A percentile compares a stretch with the other conserved stretches of the same genome.
These are phyloP conservation scores for Etheostoma cragini DNA, from an alignment of 2,113 vertebrate genomes.

Conservation along the genomic window DNA sequence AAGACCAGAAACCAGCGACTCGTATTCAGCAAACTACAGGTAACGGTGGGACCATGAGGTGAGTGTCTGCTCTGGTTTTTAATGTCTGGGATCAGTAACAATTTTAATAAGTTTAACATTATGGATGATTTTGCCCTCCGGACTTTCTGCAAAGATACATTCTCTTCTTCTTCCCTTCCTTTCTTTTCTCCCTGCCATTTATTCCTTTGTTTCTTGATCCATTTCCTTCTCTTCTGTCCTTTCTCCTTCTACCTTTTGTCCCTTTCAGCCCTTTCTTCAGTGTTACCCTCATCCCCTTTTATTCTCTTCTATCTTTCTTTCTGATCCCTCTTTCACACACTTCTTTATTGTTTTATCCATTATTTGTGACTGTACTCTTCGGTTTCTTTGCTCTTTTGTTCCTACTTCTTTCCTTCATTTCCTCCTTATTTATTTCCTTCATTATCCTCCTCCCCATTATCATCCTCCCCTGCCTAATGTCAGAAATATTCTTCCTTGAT, in stretches of 20 bases:
- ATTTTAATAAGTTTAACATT: not conserved
- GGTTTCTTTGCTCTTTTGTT: not conserved
- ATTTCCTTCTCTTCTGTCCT: not conserved
- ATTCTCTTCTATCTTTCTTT: not conserved
- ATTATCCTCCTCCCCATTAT: not conserved
- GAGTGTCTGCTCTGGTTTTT: conserved; percentile 1
- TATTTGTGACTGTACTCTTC: not conserved
- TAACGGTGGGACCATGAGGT: conserved; percentile 40
- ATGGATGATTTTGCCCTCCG: not conserved
- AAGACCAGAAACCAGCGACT: not conserved
- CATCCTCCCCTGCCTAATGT: not conserved
- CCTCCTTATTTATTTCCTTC: not conserved
- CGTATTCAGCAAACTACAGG: not conserved
- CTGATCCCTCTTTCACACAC: not conserved
- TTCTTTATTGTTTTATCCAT: not conserved
- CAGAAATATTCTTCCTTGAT: not conserved
- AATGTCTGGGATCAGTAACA: not conserved
- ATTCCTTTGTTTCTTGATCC: not conserved
- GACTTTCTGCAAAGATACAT: not conserved
- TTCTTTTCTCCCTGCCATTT: not conserved
- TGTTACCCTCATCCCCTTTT: not conserved
- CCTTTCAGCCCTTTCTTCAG: not conserved
- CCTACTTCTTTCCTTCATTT: not conserved
- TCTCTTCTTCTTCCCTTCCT: not conserved
- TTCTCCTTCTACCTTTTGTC: not conserved